Evolutionary conservation across 2,888 invertebrate species (phyloP).

Genomic region (Tricholauxania praeusta): DNA sequence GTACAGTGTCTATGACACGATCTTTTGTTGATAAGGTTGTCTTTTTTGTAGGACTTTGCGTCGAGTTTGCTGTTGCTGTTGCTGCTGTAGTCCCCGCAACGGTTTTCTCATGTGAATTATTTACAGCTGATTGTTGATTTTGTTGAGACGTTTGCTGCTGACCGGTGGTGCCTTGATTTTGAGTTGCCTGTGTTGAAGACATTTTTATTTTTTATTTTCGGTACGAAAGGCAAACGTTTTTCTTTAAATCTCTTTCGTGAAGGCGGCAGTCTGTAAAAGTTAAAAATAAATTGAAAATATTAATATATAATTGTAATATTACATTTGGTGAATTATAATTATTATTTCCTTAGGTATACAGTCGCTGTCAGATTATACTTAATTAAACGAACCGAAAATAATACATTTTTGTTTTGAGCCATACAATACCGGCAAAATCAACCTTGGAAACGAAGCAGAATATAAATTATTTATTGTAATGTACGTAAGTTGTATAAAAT

Average conservation of each 20-base stretch:
- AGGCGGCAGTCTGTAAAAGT: constrained; percentile 18
- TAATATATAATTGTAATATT: not conserved
- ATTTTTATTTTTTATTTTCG: constrained; percentile 43
- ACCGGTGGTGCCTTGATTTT: constrained; percentile 51
- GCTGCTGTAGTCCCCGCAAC: constrained; percentile 34
- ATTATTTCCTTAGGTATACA: too few relatives aligned
- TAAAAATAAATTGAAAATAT: constrained; percentile 1
- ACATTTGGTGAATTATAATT: too few relatives aligned
- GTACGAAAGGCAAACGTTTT: constrained; percentile 12
- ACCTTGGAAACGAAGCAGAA: too few relatives aligned
- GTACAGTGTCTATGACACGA: constrained; percentile 79
- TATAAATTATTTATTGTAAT: too few relatives aligned
- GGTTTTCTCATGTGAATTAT: constrained; percentile 56
- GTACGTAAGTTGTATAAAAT: too few relatives aligned
- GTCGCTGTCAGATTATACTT: too few relatives aligned
- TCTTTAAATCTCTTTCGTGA: constrained; percentile 2
- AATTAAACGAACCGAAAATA: too few relatives aligned
- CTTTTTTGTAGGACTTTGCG: constrained; percentile 62
- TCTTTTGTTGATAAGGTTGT: constrained; percentile 60
- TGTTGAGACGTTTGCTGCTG: constrained; percentile 50
- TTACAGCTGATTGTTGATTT: constrained; percentile 49
- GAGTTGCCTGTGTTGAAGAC: constrained; percentile 53
- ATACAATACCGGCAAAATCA: too few relatives aligned
- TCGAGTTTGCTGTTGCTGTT: constrained; percentile 47
- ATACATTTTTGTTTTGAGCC: too few relatives aligned